phyloP scores from a whole-genome alignment of 92 coral and sea anemone species.

The Siderastrea radians region DNA sequence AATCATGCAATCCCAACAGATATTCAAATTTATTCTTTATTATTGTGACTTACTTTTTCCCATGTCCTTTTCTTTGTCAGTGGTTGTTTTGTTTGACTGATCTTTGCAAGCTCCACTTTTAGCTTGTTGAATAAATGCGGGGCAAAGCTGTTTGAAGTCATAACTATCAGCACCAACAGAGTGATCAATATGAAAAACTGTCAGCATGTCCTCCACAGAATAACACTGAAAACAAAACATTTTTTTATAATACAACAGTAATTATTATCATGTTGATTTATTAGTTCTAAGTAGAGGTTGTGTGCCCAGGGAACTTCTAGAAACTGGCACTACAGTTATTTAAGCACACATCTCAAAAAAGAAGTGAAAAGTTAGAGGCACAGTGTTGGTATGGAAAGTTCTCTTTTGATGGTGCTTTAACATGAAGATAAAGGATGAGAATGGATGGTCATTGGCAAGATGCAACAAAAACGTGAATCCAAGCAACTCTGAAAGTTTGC shows the following conservation, averaged over 20 bases:
- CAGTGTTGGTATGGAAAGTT: too few relatives aligned
- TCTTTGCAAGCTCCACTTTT: constrained; percentile 75
- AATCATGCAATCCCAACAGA: not conserved
- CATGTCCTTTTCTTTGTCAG: not conserved
- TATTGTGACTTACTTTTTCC: constrained; percentile 51
- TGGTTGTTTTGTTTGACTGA: not conserved
- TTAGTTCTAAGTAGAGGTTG: too few relatives aligned
- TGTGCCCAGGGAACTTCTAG: too few relatives aligned
- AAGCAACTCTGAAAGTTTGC: too few relatives aligned
- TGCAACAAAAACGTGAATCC: too few relatives aligned
- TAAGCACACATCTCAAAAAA: too few relatives aligned
- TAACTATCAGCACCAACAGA: constrained; percentile 73
- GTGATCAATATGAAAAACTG: constrained; percentile 80
- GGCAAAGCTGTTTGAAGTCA: constrained; percentile 84
- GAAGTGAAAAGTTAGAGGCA: too few relatives aligned
- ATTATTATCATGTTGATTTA: too few relatives aligned
- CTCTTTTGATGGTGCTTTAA: too few relatives aligned
- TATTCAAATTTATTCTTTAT: not conserved
- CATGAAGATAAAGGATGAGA: too few relatives aligned
- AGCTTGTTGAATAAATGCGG: constrained; percentile 88
- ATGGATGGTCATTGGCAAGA: too few relatives aligned
- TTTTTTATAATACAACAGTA: not conserved
- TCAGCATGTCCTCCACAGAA: constrained; percentile 81
- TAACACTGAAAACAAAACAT: constrained; percentile 77
- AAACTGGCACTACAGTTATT: too few relatives aligned